Percentiles rank a stretch among this genome's conserved stretches.
These are phyloP conservation scores for Atlantisia rogersi DNA, from an alignment of 2,113 vertebrate species.

Conservation along the genomic window DNA sequence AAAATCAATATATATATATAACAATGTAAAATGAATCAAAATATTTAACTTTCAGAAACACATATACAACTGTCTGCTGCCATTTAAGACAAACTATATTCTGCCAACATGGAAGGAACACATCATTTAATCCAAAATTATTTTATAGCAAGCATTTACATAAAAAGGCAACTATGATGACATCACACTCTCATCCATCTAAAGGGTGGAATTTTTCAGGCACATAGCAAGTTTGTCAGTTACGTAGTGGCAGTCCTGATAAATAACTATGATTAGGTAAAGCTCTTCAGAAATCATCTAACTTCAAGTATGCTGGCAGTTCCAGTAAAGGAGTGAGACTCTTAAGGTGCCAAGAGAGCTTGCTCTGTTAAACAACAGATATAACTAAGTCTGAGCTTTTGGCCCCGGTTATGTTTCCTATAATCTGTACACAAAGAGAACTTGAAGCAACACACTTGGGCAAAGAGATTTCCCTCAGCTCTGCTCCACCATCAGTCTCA, in stretches of 20 bases:
- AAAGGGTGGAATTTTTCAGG: neutral
- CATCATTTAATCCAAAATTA: conserved; percentile 45
- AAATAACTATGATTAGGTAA: neutral
- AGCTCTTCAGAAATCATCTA: neutral
- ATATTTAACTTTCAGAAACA: conserved; percentile 45
- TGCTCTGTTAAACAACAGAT: neutral
- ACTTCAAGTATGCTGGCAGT: neutral
- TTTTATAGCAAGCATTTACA: conserved; percentile 39
- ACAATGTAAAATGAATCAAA: neutral
- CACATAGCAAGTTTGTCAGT: neutral
- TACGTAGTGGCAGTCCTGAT: neutral
- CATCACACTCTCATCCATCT: conserved; percentile 8
- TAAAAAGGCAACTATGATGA: neutral
- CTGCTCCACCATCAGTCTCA: neutral
- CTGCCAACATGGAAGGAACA: conserved; percentile 25
- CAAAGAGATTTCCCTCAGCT: neutral
- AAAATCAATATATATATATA: conserved; percentile 29
- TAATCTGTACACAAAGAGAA: neutral
- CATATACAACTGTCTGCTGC: conserved; percentile 19
- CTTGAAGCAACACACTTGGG: neutral
- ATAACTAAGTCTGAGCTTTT: neutral
- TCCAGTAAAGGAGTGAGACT: neutral
- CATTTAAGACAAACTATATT: neutral
- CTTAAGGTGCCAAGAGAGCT: neutral
- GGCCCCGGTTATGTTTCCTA: neutral